phyloP scores from a whole-genome alignment of 35 echinoderm and acorn worm genomes.

The Apostichopus californicus region DNA sequence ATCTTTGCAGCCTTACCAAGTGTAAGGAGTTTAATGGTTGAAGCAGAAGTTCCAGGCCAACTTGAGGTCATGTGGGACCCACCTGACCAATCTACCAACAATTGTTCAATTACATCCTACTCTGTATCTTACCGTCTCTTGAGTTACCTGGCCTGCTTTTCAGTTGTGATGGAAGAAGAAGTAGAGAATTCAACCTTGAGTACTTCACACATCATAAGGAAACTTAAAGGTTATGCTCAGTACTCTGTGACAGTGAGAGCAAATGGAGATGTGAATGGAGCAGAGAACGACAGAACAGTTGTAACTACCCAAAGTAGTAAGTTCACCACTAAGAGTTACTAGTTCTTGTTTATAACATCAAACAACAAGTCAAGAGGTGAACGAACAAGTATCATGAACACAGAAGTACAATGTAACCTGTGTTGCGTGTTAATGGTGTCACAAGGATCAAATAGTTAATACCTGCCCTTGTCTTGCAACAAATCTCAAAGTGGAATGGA shows the following conservation, averaged over 20 bases:
- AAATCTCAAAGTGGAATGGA: too few species aligned
- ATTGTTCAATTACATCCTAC: not conserved
- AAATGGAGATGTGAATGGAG: not conserved
- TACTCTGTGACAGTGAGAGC: not conserved
- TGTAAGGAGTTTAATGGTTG: not conserved
- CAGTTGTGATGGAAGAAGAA: not conserved
- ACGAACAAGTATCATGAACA: too few species aligned
- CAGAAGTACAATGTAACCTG: too few species aligned
- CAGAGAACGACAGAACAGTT: not conserved
- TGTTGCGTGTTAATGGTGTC: too few species aligned
- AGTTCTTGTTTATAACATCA: not conserved
- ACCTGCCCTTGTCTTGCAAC: too few species aligned
- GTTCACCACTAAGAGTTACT: not conserved
- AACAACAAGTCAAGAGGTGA: too few species aligned
- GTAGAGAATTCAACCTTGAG: not conserved
- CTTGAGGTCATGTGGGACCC: not conserved
- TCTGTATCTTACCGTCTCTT: not conserved
- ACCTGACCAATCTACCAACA: not conserved
- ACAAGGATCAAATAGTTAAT: too few species aligned
- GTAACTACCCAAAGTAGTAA: not conserved
- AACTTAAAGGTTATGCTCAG: not conserved
- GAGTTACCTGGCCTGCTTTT: not conserved
- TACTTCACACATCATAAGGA: not conserved
- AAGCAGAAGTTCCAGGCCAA: not conserved
- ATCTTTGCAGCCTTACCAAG: not conserved